phyloP scores from a whole-genome alignment of 2,113 vertebrate species.

The Rhinoderma darwinii region DNA sequence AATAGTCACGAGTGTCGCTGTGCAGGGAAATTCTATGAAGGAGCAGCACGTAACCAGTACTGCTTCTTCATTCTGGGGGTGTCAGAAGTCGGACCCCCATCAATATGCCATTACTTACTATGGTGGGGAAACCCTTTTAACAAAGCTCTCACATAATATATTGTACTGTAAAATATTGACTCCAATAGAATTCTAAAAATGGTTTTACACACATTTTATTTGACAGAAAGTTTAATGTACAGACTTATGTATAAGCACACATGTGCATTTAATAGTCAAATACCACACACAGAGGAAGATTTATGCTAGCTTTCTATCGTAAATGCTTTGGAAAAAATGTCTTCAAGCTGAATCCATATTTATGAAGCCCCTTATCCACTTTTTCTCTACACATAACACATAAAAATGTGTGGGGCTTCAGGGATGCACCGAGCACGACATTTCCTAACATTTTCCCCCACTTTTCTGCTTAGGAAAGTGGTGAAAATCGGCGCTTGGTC shows the following conservation, averaged over 20 bases:
- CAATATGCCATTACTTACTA: too few relatives aligned
- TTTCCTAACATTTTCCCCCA: not conserved
- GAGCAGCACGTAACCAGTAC: too few relatives aligned
- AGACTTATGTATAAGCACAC: constrained; percentile 15
- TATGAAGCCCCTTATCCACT: not conserved
- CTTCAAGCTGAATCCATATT: not conserved
- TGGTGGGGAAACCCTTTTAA: not conserved
- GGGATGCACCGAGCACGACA: not conserved
- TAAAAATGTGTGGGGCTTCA: not conserved
- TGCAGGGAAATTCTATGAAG: too few relatives aligned
- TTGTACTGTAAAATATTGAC: not conserved
- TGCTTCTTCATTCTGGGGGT: too few relatives aligned
- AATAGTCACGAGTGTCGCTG: too few relatives aligned
- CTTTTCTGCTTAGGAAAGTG: not conserved
- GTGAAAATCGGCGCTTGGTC: not conserved
- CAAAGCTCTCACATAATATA: not conserved
- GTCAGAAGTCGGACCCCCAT: too few relatives aligned
- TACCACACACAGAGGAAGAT: not conserved
- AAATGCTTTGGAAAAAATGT: not conserved
- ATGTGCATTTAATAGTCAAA: constrained; percentile 5
- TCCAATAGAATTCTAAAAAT: not conserved
- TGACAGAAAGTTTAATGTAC: not conserved
- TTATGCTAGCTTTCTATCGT: not conserved
- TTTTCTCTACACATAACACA: not conserved
- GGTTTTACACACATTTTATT: constrained; percentile 23